Percentiles rank a stretch among this genome's conserved stretches.
Conservation (phyloP, 1,140 invertebrate genomes). For the Dreissena polymorpha region DNA sequence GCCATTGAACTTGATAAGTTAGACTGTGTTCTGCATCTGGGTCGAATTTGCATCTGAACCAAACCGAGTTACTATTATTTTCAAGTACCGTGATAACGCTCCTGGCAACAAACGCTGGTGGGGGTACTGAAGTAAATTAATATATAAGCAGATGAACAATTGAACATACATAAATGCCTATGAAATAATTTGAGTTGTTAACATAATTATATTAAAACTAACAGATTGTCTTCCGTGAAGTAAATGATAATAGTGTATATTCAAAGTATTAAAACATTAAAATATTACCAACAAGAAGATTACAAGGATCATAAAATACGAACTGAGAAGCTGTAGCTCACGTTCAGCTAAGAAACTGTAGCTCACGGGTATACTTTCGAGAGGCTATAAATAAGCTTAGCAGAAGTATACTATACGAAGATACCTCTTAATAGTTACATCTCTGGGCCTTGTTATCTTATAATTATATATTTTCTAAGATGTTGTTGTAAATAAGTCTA, state of each 20-base stretch:
- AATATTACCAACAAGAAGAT: neutral
- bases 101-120: constrained; percentile 12
- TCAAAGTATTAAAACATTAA: neutral
- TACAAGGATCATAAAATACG: neutral
- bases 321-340: too few species aligned
- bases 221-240: neutral
- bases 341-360: too few species aligned
- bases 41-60: constrained; percentile 26
- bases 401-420: neutral
- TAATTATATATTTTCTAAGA: too few species aligned
- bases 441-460: too few species aligned
- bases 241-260: neutral
- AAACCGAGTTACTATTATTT: neutral
- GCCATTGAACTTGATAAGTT: constrained; percentile 29
- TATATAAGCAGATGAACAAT: neutral
- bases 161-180: neutral
- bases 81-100: neutral
- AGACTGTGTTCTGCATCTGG: neutral
- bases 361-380: too few species aligned
- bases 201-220: too few species aligned
- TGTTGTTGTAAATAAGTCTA: too few species aligned
- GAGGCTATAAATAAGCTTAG: too few species aligned
- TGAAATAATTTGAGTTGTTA: too few species aligned
- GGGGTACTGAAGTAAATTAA: neutral
- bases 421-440: too few species aligned